These are phyloP conservation scores for Allobates femoralis DNA, from an alignment of 2,797 vertebrate species.

Conservation along the genomic window DNA sequence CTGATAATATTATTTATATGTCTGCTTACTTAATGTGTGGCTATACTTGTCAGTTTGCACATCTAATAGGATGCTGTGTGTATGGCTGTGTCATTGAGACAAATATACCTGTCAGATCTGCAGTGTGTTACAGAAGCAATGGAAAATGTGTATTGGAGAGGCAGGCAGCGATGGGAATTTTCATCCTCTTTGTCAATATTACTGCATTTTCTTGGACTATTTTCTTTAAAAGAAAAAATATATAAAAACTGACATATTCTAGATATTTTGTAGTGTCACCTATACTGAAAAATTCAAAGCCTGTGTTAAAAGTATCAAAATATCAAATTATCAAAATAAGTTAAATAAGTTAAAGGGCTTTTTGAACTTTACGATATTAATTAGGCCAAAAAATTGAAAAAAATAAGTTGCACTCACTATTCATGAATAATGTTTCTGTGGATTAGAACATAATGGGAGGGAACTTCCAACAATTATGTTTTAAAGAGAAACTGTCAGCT, in stretches of 20 bases:
- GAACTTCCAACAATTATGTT: too few relatives aligned
- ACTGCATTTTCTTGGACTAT: constrained; percentile 58
- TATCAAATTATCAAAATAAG: too few relatives aligned
- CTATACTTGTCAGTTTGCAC: constrained; percentile 56
- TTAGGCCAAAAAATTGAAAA: too few relatives aligned
- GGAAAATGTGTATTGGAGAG: constrained; percentile 17
- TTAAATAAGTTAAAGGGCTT: too few relatives aligned
- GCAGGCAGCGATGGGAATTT: not conserved
- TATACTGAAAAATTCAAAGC: not conserved
- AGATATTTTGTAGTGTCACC: not conserved
- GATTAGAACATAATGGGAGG: too few relatives aligned
- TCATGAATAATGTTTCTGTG: too few relatives aligned
- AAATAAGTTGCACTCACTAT: too few relatives aligned
- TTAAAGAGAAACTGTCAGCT: too few relatives aligned
- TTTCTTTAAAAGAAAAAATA: too few relatives aligned
- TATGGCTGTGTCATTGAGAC: constrained; percentile 60
- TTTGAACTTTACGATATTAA: too few relatives aligned
- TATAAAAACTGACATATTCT: not conserved
- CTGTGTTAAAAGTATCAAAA: too few relatives aligned
- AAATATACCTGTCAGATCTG: constrained; percentile 59
- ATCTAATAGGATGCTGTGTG: constrained; percentile 58
- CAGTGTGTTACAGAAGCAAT: constrained; percentile 31
- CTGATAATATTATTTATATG: constrained; percentile 60
- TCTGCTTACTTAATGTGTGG: constrained; percentile 55
- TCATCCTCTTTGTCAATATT: constrained; percentile 75